Percentiles rank a stretch among this genome's conserved stretches.
Evolutionary conservation across 64 coral and sea anemone genomes (phyloP).

Genomic region (Catalaphyllia jardinei): DNA sequence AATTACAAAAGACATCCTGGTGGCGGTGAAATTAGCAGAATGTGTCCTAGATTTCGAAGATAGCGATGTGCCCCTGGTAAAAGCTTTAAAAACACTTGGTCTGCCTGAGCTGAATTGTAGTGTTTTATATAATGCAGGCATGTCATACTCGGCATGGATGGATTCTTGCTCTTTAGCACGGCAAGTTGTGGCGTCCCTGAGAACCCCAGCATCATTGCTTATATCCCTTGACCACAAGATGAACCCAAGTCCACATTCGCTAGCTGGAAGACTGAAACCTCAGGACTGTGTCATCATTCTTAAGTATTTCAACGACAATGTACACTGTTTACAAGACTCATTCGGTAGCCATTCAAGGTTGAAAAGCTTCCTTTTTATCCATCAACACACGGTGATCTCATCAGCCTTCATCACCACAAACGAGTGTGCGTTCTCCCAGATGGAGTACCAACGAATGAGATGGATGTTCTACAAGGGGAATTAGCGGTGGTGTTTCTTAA

Average conservation of each 20-base stretch:
- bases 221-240: conserved; percentile 25
- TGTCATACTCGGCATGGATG: background rate
- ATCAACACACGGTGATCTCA: conserved; percentile 12
- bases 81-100: background rate
- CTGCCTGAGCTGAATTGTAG: background rate
- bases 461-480: background rate
- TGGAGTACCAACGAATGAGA: conserved; percentile 15
- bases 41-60: conserved; percentile 12
- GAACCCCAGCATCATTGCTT: background rate
- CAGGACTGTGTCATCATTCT: background rate
- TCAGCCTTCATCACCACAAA: background rate
- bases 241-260: background rate
- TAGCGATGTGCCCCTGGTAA: background rate
- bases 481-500: conserved; percentile 23
- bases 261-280: background rate
- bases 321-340: background rate
- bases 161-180: background rate
- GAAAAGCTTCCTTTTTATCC: conserved; percentile 50
- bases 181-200: background rate
- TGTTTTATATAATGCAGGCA: background rate
- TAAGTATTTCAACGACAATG: conserved; percentile 21
- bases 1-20: background rate
- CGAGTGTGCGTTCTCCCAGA: background rate
- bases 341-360: background rate
- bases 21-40: background rate